phyloP scores from a whole-genome alignment of 2,888 invertebrate genomes.

The Escarpia spicata region DNA sequence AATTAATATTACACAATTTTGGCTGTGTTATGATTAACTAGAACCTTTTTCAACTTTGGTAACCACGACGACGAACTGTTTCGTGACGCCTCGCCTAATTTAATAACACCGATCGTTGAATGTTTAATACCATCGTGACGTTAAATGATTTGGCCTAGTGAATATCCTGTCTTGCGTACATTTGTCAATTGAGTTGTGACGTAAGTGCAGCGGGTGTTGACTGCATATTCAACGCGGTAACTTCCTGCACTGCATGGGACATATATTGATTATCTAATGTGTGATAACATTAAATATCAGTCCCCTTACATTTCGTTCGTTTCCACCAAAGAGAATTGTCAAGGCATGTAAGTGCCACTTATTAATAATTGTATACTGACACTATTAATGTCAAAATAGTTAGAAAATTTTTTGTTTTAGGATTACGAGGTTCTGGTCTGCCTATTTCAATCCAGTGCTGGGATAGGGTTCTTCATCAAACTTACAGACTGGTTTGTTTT shows the following conservation, averaged over 20 bases:
- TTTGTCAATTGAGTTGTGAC: background rate
- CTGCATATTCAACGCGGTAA: background rate
- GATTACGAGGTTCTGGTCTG: too few relatives aligned
- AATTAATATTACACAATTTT: background rate
- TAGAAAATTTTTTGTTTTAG: background rate
- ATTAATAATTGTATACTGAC: background rate
- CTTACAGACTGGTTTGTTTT: background rate
- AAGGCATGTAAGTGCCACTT: background rate
- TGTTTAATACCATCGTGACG: background rate
- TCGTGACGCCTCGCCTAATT: background rate
- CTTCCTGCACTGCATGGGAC: background rate
- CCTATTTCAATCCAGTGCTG: too few relatives aligned
- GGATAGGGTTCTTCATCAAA: background rate
- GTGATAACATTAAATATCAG: background rate
- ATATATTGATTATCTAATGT: background rate
- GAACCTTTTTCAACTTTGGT: background rate
- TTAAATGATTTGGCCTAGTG: background rate
- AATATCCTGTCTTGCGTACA: background rate
- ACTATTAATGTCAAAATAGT: background rate
- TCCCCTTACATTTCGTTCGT: background rate
- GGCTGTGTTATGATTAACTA: background rate
- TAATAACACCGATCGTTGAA: background rate
- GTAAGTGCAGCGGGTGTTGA: background rate
- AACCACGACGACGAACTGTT: background rate
- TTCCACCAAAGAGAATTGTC: background rate